Percentiles rank a stretch among this genome's conserved stretches.
These are phyloP conservation scores for Calephelis virginiensis DNA, from an alignment of 1,140 invertebrate genomes.

Conservation along the genomic window DNA sequence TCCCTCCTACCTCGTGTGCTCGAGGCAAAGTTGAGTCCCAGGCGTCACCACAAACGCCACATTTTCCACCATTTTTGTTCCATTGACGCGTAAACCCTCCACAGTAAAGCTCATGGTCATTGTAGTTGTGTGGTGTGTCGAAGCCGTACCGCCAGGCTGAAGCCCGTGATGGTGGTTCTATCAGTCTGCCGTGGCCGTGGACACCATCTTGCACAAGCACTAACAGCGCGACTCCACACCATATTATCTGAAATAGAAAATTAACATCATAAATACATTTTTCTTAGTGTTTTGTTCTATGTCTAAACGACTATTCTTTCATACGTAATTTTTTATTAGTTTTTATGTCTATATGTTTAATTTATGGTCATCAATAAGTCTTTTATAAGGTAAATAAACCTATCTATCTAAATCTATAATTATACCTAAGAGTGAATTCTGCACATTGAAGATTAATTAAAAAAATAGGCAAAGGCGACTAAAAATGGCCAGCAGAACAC, in stretches of 20 bases:
- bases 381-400: too few species aligned
- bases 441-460: too few species aligned
- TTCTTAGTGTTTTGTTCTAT: background rate
- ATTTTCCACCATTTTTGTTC: conserved; percentile 86
- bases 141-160: conserved; percentile 90
- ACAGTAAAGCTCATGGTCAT: conserved; percentile 94
- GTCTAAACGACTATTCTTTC: too few species aligned
- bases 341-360: too few species aligned
- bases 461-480: too few species aligned
- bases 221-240: conserved; percentile 48
- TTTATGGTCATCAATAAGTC: too few species aligned
- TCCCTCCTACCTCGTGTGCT: conserved; percentile 90
- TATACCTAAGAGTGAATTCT: too few species aligned
- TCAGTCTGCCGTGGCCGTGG: conserved; percentile 86
- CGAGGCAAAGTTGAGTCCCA: conserved; percentile 87
- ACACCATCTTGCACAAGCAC: conserved; percentile 39
- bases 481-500: too few species aligned
- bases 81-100: conserved; percentile 91
- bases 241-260: conserved; percentile 51
- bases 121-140: conserved; percentile 88
- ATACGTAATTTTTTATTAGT: too few species aligned
- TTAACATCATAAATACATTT: background rate
- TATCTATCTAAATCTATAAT: too few species aligned
- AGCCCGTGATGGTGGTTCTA: conserved; percentile 91
- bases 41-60: conserved; percentile 92